Evolutionary conservation across 2,797 vertebrate species (phyloP).

Genomic region (Macrochelys suwanniensis): DNA sequence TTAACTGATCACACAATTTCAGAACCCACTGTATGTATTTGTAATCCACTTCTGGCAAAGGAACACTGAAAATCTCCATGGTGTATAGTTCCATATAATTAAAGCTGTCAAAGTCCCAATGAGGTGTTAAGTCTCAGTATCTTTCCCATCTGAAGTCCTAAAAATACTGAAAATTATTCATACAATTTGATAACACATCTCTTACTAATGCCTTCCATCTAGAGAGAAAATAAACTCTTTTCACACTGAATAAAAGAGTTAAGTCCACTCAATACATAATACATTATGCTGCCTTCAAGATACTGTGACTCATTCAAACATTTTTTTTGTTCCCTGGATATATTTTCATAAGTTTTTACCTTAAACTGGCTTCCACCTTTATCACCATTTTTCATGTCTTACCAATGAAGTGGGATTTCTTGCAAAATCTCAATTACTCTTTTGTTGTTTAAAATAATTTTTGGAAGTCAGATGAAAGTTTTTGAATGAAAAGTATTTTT

Average conservation of each 20-base stretch:
- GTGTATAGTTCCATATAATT: not conserved
- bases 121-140: not conserved
- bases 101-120: not conserved
- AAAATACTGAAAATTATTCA: not conserved
- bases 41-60: not conserved
- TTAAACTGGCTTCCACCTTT: not conserved
- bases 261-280: not conserved
- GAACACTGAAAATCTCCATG: not conserved
- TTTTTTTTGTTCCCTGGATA: not conserved
- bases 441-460: not conserved
- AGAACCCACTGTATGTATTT: not conserved
- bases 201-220: not conserved
- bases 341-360: not conserved
- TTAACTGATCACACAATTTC: conserved; percentile 31
- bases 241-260: not conserved
- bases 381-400: not conserved
- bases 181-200: not conserved
- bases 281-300: not conserved
- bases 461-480: not conserved
- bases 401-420: not conserved
- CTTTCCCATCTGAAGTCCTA: not conserved
- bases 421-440: not conserved
- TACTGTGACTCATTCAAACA: not conserved
- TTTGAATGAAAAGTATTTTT: not conserved
- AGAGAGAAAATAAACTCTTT: not conserved